Base-by-base conservation (phyloP, 64 coral and sea anemone species). In the Porites lutea region DNA sequence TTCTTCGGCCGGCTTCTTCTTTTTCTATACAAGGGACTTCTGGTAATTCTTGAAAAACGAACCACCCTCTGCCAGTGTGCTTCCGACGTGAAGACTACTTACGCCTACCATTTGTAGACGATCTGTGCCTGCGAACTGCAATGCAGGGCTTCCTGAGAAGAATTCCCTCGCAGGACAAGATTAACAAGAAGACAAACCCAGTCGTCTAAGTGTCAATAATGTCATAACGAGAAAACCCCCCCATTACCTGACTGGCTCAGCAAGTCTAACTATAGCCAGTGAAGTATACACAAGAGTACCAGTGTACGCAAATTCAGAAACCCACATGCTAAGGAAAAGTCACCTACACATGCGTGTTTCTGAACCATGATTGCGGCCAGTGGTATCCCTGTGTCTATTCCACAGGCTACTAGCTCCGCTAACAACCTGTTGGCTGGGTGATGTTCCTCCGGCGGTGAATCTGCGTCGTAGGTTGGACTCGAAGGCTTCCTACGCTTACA, bases 161-260 rank as follows among this genome's bases (percentile, higher is more conserved):
- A 37, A 37, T 37, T 37, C 27, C 27, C 27, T 49, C 15, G 13
- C 74, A 52, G 52, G 74, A 49, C 48, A 52, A 51, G 13, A 51
- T 52, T 77, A 51, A 77, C 74, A 54, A 52, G 49, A 18, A 77
- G 48, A 77, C 74, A 47, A 3, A 16, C 15, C 16, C 49, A 8
- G 2, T 0, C 49, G 74, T 77, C 74, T 77, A 52, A 77, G 6
- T 77, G 74, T 77, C 48, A 77, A n/a, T 49, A 6, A 45, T 52
- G 74, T 49, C 74, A 77, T 77, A 77, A 49, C 19, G 74, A 52
- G 13, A 77, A 77, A 77, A 52, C 19, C 48, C 74, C 43, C 74
- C 48, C 74, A 50, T 52, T 16, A 52, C 2, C n/a, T 18, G 52
- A 18, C 53, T 12, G 53, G 48, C 48, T 52, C 12, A 37, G 5